These are phyloP conservation scores for Ormyrus labotus DNA, from an alignment of 2,888 invertebrate genomes.

Conservation along the genomic window DNA sequence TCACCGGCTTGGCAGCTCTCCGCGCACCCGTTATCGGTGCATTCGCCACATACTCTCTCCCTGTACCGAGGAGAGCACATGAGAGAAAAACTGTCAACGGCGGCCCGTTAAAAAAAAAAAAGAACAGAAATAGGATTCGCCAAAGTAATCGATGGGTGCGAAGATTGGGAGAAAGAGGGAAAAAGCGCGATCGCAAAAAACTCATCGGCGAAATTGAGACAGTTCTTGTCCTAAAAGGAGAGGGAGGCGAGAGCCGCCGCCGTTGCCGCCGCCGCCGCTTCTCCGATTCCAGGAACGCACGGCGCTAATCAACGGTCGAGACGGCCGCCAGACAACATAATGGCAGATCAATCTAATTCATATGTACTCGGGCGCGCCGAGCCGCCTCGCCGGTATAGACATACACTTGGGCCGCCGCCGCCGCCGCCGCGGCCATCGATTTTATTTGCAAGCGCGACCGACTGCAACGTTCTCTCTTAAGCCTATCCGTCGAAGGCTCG, in stretches of 20 bases:
- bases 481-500: too few relatives aligned
- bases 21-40: not conserved
- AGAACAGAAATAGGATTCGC: not conserved
- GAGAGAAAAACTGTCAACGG: too few relatives aligned
- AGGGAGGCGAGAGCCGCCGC: not conserved
- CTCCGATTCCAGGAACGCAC: slow-evolving; percentile 70
- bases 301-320: slow-evolving; percentile 71
- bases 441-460: too few relatives aligned
- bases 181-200: not conserved
- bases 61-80: too few relatives aligned
- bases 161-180: not conserved
- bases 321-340: slow-evolving; percentile 74
- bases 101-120: too few relatives aligned
- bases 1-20: not conserved
- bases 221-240: not conserved
- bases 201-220: too few relatives aligned
- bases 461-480: too few relatives aligned
- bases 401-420: too few relatives aligned
- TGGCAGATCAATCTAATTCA: slow-evolving; percentile 75
- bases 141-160: not conserved
- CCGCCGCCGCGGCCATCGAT: too few relatives aligned
- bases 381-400: slow-evolving; percentile 27
- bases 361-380: slow-evolving; percentile 66
- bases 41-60: not conserved
- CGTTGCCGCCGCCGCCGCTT: slow-evolving; percentile 1